These are phyloP conservation scores for Styela plicata DNA, from an alignment of 23 tunicate species.

Conservation along the genomic window DNA sequence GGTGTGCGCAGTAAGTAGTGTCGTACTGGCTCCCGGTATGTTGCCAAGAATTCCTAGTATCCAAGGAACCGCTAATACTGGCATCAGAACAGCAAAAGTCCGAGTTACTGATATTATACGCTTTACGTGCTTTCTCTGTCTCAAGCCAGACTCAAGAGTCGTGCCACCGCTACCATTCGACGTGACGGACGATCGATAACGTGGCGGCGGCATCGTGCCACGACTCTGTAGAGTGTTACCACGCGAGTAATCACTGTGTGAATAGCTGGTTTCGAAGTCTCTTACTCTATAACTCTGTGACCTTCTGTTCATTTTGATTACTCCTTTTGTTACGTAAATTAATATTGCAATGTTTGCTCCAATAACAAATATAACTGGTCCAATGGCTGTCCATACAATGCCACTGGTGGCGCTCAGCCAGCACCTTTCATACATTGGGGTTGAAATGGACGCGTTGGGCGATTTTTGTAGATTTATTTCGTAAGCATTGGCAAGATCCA, in stretches of 20 bases:
- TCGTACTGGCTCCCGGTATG: neutral
- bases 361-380: conserved; percentile 1
- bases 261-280: conserved; percentile 8
- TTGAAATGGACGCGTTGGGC: neutral
- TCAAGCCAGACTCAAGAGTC: neutral
- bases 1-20: conserved; percentile 7
- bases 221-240: neutral
- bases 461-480: neutral
- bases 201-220: neutral
- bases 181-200: neutral
- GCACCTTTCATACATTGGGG: neutral
- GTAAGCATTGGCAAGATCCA: conserved; percentile 1
- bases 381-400: conserved; percentile 27
- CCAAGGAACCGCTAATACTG: conserved; percentile 26
- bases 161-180: neutral
- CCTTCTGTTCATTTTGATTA: conserved; percentile 9
- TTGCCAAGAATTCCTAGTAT: conserved; percentile 16
- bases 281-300: neutral
- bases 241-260: neutral
- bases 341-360: conserved; percentile 1
- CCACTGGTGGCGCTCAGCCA: conserved; percentile 21
- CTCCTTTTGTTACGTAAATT: conserved; percentile 3
- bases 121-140: neutral
- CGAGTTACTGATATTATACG: conserved; percentile 6
- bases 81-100: conserved; percentile 18